phyloP scores from a whole-genome alignment of 30 jellyfish, hydroid and myxozoan genomes.

The Haliclystus octoradiatus region DNA sequence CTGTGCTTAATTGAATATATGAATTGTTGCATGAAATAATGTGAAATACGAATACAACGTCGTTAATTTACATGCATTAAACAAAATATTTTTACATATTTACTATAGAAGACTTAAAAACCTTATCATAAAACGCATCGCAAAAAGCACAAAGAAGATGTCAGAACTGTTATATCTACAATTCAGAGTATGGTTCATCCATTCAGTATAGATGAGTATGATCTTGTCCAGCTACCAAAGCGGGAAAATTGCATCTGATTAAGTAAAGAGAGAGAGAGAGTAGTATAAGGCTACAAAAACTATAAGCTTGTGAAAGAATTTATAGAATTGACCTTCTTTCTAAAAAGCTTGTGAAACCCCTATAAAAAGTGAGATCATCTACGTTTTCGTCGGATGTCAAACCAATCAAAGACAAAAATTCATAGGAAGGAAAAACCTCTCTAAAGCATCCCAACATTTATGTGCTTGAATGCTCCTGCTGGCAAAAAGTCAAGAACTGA shows the following conservation, averaged over 20 bases:
- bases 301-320: neutral
- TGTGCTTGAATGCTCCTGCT: conserved; percentile 15
- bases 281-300: neutral
- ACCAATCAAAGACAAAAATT: neutral
- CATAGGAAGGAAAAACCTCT: neutral
- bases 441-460: neutral
- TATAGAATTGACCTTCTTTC: neutral
- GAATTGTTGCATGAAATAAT: no score
- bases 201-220: neutral
- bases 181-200: conserved; percentile 14
- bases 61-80: no score
- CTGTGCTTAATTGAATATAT: no score
- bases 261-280: neutral
- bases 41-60: no score
- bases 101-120: no score
- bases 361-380: neutral
- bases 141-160: no score
- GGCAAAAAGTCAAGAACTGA: conserved; percentile 15
- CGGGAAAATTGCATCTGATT: conserved; percentile 5
- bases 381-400: conserved; percentile 2
- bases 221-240: conserved; percentile 4
- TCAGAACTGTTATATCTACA: no score
- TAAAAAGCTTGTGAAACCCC: conserved; percentile 2
- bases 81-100: no score
- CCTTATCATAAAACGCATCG: no score